These are phyloP conservation scores for Gallinago nigripennis DNA, from an alignment of 2,797 vertebrate genomes.

Conservation along the genomic window DNA sequence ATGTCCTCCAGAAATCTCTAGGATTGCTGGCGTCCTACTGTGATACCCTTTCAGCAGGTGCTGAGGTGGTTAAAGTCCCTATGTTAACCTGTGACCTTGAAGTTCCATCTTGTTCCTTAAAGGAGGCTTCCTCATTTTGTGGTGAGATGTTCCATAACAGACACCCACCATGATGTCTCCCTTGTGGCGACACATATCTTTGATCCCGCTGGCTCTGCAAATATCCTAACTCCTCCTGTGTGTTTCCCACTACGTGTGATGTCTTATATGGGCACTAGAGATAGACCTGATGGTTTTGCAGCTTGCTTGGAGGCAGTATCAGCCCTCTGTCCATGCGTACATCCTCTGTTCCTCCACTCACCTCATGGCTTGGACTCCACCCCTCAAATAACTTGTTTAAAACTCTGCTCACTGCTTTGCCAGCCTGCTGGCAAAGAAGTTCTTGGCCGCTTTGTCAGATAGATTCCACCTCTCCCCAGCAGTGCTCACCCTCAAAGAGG, in stretches of 20 bases:
- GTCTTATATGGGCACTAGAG: neutral
- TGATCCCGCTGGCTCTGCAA: neutral
- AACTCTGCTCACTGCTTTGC: neutral
- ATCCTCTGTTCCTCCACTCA: neutral
- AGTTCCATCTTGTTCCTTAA: neutral
- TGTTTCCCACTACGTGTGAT: neutral
- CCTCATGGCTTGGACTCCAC: neutral
- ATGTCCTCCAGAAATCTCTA: neutral
- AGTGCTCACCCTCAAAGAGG: neutral
- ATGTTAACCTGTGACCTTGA: neutral
- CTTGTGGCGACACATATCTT: neutral
- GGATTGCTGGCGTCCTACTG: neutral
- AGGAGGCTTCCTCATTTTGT: neutral
- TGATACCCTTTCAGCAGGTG: neutral
- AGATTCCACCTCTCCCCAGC: neutral
- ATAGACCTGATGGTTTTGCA: neutral
- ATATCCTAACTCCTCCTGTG: neutral
- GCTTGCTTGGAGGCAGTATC: neutral
- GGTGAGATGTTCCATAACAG: neutral
- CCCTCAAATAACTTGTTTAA: neutral
- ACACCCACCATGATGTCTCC: neutral
- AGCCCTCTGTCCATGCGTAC: rapidly evolving
- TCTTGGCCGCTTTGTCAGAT: neutral
- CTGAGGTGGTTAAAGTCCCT: neutral
- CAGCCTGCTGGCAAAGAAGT: neutral